Base-by-base conservation (phyloP, 2,113 vertebrate species). In the Ceyx melanurus region DNA sequence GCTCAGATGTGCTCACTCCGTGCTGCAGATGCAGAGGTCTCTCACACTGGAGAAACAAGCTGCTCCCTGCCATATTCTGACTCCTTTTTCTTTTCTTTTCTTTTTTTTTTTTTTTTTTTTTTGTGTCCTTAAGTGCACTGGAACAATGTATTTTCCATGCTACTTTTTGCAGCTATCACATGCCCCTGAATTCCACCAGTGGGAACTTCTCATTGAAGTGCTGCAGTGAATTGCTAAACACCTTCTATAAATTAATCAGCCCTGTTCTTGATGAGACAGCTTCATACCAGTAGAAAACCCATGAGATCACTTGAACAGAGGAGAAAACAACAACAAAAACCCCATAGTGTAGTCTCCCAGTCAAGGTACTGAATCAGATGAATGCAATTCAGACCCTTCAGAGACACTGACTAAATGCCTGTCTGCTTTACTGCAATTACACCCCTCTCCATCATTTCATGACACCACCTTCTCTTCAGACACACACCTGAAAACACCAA, bases 131-230 rank as follows among this genome's bases (percentile, higher is more conserved):
- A 81, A 43, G 51, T 71, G 92, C 90, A 7, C 96, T 19, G 50
- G 25, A 46, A 9, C 81, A 88, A 96, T 95, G 90, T n/a, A 31
- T 71, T 95, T 96, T 95, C 82, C 72, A 40, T 88, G 88, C 95
- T 82, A 33, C 43, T 8, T n/a, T 64, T 7, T 26, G 56, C 42
- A 25, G 87, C 72, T 85, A 2, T 9, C 82, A 26, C 17, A 0
- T 2, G 18, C 56, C 84, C 82, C 67, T 16, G 33, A 18, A 7
- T 80, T 56, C 87, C 92, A 67, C 8, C 5, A n/a, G 29, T 0
- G 46, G 75, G 18, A 13, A 28, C 6, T 2, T 42, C 80, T 10
- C 0, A 0, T 15, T 0, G 2, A 40, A 85, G 89, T 0, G 35
- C 87, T 54, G 75, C 89, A 56, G 37, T 31, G 54, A 40, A 61